Evolutionary conservation across 2,797 vertebrate species (phyloP).

Genomic region (Enteromius argenteus): DNA sequence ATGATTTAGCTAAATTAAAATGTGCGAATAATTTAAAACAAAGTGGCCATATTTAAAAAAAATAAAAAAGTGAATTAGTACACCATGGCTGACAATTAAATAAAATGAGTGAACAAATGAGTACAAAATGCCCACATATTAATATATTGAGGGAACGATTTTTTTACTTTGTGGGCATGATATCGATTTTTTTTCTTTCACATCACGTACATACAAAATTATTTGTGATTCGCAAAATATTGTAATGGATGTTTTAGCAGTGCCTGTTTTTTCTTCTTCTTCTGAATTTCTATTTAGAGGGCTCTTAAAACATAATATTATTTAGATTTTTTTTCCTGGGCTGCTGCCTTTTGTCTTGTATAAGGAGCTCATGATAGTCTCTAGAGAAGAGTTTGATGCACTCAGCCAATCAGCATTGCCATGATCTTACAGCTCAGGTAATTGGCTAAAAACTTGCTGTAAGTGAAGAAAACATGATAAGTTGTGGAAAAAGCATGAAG

Average conservation of each 20-base stretch:
- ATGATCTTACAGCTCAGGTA: conserved; percentile 22
- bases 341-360: neutral
- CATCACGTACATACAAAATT: neutral
- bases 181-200: neutral
- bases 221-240: neutral
- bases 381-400: neutral
- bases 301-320: neutral
- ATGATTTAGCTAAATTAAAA: neutral
- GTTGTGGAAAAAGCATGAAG: neutral
- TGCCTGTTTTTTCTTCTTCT: neutral
- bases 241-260: neutral
- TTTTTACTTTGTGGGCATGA: neutral
- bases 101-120: neutral
- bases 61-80: neutral
- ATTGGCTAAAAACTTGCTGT: neutral
- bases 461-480: neutral
- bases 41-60: neutral
- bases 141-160: neutral
- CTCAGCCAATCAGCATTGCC: neutral
- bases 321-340: neutral
- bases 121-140: neutral
- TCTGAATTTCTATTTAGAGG: neutral
- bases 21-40: neutral
- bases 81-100: neutral
- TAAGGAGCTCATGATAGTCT: neutral